Evolutionary conservation across 2,888 invertebrate genomes (phyloP), one percentile per base, ranked within the genome.

Genomic region (Saturnia japonica): DNA sequence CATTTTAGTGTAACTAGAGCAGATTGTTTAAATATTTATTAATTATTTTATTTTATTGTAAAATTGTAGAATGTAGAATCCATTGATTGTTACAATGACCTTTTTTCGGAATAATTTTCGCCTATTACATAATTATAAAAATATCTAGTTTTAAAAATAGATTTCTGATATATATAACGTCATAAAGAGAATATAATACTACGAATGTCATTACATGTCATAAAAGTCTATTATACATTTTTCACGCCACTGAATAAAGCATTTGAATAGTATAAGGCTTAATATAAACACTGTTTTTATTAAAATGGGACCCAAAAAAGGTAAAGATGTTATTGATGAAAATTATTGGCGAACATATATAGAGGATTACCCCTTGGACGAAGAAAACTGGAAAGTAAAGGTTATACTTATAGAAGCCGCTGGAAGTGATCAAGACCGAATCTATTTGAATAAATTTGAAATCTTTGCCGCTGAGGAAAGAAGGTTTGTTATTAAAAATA

Each of bases 401-500:
- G 92, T 92, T 0, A 76, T 91, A 42, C 69, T 93, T 6, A 82
- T 93, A 1, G 93, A 93, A 81, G 83, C 88, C n/a, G 91, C 91
- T 7, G 91, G 91, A 4, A 85, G 86, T 70, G 93, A 93, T n/a
- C 89, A 91, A 76, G 93, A 91, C 72, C 84, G 87, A 43, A 86
- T 90, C 11, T 93, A 91, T 77, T 79, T 94, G 25, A 88, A 85
- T 72, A 93, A 89, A 75, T 94, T 93, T 68, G 94, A 93, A 80
- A 82, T 74, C 1, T 89, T 82, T 74, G 90, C 93, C 6, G 85
- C 88, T 0, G 82, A 88, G 78, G 93, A 93, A 76, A 90, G 86
- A 79, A 81, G 94, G 76, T 93, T 91, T 78, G 91, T 94, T 0
- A 83, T 93, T 3, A 94, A 93, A 81, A 93, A 91, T 77, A 93